Percentiles rank a stretch among this genome's conserved stretches.
These are phyloP conservation scores for Cosmorhoe ocellata DNA, from an alignment of 2,888 invertebrate species.

Conservation along the genomic window DNA sequence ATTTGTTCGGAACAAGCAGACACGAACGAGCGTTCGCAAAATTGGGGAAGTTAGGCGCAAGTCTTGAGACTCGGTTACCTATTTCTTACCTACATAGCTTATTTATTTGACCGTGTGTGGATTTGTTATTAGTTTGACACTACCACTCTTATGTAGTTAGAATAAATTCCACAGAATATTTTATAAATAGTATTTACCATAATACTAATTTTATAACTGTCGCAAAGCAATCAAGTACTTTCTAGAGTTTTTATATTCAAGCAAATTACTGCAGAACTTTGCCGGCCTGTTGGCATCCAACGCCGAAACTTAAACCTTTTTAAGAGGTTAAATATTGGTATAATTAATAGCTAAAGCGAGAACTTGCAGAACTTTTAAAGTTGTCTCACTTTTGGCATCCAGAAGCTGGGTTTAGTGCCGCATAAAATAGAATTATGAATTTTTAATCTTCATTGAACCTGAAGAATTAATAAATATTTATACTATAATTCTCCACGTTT, in stretches of 20 bases:
- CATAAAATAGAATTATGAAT: no score
- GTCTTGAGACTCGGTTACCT: conserved; percentile 18
- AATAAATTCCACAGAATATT: no score
- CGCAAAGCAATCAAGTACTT: conserved; percentile 34
- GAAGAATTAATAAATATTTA: no score
- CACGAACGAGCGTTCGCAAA: conserved; percentile 28
- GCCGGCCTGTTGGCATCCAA: conserved; percentile 30
- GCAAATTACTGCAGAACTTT: conserved; percentile 49
- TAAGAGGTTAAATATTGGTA: conserved; percentile 36
- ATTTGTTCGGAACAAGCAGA: conserved; percentile 26
- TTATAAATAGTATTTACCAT: not conserved
- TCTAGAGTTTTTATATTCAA: conserved; percentile 43
- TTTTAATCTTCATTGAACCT: no score
- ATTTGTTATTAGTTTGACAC: conserved; percentile 7
- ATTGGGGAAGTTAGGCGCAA: conserved; percentile 32
- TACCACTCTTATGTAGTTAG: no score
- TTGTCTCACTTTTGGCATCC: conserved; percentile 15
- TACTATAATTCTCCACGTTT: no score
- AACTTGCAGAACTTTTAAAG: conserved; percentile 19
- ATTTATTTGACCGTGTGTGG: conserved; percentile 19
- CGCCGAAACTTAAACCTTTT: conserved; percentile 34
- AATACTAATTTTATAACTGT: conserved; percentile 26
- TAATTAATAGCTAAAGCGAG: conserved; percentile 29
- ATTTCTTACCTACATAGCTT: conserved; percentile 30
- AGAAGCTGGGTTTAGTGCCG: conserved; percentile 1